Percentiles rank a stretch among this genome's conserved stretches.
These are phyloP conservation scores for Alethe diademata DNA, from an alignment of 2,113 vertebrate species.

Conservation along the genomic window DNA sequence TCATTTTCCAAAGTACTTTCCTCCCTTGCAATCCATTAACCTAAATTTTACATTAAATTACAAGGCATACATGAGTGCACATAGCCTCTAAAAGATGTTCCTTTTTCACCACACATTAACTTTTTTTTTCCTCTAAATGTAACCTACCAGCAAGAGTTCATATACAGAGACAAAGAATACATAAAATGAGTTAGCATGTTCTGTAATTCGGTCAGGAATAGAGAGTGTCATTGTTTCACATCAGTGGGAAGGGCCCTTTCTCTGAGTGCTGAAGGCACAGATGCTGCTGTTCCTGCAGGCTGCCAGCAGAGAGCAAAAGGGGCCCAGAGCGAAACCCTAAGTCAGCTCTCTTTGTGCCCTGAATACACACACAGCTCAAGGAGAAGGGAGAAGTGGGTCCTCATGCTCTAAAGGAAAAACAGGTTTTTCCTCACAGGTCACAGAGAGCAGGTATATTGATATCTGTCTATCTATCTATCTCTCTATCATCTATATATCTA, in stretches of 20 bases:
- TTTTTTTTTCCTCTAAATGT: neutral
- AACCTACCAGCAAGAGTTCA: neutral
- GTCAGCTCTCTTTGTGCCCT: neutral
- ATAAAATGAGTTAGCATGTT: neutral
- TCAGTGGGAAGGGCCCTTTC: neutral
- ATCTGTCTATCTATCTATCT: neutral
- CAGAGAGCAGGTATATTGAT: neutral
- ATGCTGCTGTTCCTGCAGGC: neutral
- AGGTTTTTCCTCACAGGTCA: neutral
- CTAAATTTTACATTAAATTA: neutral
- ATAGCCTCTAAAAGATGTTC: neutral
- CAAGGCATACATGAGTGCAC: neutral
- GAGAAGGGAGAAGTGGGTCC: neutral
- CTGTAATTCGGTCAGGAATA: fast-evolving
- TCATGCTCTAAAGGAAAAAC: fast-evolving
- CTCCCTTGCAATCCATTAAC: neutral
- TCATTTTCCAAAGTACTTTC: neutral
- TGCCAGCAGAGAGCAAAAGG: slow-evolving; percentile 55
- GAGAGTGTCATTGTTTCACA: neutral
- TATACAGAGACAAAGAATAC: neutral
- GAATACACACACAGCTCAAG: too few relatives aligned
- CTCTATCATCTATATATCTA: neutral
- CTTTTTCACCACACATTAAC: neutral
- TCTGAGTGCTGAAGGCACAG: neutral
- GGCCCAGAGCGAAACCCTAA: neutral